Conservation (phyloP, 2,797 vertebrate genomes). For the Orestias chungarensis region DNA sequence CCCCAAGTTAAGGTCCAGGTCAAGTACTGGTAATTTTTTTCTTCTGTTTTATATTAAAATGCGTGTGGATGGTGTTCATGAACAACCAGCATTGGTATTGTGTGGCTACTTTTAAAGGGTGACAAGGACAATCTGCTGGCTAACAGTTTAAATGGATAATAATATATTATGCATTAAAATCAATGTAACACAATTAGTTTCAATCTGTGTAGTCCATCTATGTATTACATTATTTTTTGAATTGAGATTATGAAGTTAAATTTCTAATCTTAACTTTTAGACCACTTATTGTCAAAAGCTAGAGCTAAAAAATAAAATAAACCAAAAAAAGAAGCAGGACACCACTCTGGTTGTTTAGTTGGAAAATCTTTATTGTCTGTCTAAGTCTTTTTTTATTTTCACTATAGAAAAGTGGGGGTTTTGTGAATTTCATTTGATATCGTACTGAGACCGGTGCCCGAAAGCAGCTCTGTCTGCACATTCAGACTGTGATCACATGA, state of each 20-base stretch:
- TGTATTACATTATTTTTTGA: neutral
- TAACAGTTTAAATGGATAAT: neutral
- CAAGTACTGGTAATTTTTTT: neutral
- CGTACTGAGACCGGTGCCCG: slow-evolving; percentile 44
- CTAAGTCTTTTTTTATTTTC: slow-evolving; percentile 61
- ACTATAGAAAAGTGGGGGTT: slow-evolving; percentile 75
- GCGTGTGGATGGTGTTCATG: neutral
- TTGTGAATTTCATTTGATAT: slow-evolving; percentile 64
- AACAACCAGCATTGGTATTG: neutral
- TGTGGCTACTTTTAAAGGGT: neutral
- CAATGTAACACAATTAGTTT: neutral
- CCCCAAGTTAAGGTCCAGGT: neutral
- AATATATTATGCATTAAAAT: neutral
- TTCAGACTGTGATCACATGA: slow-evolving; percentile 56
- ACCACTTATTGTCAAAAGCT: too few relatives aligned
- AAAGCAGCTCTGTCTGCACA: slow-evolving; percentile 47
- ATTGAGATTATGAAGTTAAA: neutral
- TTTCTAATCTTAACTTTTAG: neutral
- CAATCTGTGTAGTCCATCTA: neutral
- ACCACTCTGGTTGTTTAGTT: slow-evolving; percentile 46
- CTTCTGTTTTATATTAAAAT: neutral
- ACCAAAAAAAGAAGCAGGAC: slow-evolving; percentile 28
- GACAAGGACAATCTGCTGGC: neutral
- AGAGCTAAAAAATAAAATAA: neutral
- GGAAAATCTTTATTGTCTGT: slow-evolving; percentile 79